Evolutionary conservation across 2,113 vertebrate species (phyloP).

Genomic region (Chlamydotis undulata): DNA sequence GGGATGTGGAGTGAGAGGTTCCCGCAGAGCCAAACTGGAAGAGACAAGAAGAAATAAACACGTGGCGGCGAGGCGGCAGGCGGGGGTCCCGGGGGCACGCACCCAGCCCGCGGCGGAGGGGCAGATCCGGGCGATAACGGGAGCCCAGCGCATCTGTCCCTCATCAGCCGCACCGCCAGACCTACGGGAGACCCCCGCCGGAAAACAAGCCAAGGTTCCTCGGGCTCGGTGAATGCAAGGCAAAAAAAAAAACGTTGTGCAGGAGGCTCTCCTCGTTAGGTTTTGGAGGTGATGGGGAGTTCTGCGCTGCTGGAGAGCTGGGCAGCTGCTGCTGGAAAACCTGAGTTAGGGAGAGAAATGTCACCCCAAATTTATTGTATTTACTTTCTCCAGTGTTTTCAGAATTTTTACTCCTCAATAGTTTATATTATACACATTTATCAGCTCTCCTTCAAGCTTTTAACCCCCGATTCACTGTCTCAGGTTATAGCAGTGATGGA

Average conservation of each 20-base stretch:
- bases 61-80: accelerated
- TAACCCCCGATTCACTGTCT: slow-evolving; percentile 54
- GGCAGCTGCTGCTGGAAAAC: slow-evolving; percentile 43
- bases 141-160: neutral
- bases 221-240: neutral
- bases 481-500: slow-evolving; percentile 20
- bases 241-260: neutral
- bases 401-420: slow-evolving; percentile 32
- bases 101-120: neutral
- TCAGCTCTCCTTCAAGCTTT: slow-evolving; percentile 54
- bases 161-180: neutral
- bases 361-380: slow-evolving; percentile 65
- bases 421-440: slow-evolving; percentile 63
- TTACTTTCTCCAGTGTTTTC: slow-evolving; percentile 60
- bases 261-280: neutral
- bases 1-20: neutral
- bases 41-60: neutral
- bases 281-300: neutral
- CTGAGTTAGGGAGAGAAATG: slow-evolving; percentile 30
- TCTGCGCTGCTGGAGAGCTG: neutral
- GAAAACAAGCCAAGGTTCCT: neutral
- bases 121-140: neutral
- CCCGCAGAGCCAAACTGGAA: neutral
- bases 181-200: neutral
- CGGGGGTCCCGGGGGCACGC: neutral